phyloP scores from a whole-genome alignment of 2,888 invertebrate species.

The Nebria salina region DNA sequence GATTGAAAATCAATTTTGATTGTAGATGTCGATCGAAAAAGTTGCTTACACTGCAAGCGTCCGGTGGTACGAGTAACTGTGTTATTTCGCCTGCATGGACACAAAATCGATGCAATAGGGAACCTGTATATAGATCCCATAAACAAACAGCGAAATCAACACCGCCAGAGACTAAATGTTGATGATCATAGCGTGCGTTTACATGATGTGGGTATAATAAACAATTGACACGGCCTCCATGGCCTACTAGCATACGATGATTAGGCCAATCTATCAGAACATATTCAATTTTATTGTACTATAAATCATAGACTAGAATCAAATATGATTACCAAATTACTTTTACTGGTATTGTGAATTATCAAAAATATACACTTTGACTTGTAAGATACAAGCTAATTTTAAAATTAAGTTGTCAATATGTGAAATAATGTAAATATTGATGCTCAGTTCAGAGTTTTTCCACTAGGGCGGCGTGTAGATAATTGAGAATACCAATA shows the following conservation, averaged over 20 bases:
- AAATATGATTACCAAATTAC: conserved; percentile 29
- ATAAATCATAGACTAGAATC: neutral
- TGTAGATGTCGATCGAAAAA: neutral
- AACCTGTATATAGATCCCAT: conserved; percentile 94
- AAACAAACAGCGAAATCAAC: conserved; percentile 97
- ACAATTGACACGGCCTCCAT: conserved; percentile 94
- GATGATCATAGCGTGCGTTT: conserved; percentile 86
- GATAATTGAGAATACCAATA: no score
- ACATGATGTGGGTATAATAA: conserved; percentile 94
- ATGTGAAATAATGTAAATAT: no score
- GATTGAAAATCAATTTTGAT: conserved; percentile 48
- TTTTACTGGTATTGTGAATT: neutral
- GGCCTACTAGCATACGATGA: conserved; percentile 87
- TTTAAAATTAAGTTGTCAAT: no score
- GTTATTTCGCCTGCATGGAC: conserved; percentile 98
- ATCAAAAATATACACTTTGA: no score
- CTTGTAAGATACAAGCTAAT: no score
- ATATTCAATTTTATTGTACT: conserved; percentile 5
- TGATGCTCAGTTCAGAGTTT: no score
- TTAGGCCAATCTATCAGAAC: conserved; percentile 81
- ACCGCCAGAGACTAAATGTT: conserved; percentile 93
- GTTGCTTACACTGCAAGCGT: conserved; percentile 81
- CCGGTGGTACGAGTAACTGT: conserved; percentile 93
- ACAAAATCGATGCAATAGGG: conserved; percentile 91
- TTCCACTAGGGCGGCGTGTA: no score